A percentile compares a stretch with the other conserved stretches of the same genome.
Conservation (phyloP, 2,113 vertebrate species). For the Suncus etruscus region DNA sequence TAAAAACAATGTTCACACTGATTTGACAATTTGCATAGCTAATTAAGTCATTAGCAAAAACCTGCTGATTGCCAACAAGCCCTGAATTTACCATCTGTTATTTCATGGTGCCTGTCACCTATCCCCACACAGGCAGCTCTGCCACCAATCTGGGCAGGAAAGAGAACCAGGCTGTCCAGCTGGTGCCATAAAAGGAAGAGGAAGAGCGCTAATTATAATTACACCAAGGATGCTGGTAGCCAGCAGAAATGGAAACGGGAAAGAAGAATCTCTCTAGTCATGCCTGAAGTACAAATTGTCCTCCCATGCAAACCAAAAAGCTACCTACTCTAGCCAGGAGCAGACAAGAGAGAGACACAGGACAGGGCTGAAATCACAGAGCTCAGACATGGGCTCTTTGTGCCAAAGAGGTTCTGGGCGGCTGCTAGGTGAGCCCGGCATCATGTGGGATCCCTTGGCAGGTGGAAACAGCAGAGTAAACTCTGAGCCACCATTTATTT, state of each 20-base stretch:
- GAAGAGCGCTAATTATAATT: conserved; percentile 93
- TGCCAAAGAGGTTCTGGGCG: neutral
- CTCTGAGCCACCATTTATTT: neutral
- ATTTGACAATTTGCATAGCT: conserved; percentile 99
- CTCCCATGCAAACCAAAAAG: conserved; percentile 85
- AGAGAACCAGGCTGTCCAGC: conserved; percentile 92
- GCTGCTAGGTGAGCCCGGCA: neutral
- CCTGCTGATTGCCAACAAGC: conserved; percentile 98
- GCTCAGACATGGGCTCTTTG: conserved; percentile 55
- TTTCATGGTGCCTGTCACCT: conserved; percentile 95
- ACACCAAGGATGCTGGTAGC: conserved; percentile 90
- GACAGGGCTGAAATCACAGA: conserved; percentile 73
- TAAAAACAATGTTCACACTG: conserved; percentile 99
- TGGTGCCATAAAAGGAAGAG: conserved; percentile 91
- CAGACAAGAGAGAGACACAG: conserved; percentile 69
- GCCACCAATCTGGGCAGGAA: conserved; percentile 90
- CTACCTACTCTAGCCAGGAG: conserved; percentile 77
- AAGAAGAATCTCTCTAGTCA: conserved; percentile 85
- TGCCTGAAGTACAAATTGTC: conserved; percentile 85
- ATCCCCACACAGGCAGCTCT: conserved; percentile 89
- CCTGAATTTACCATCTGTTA: conserved; percentile 98
- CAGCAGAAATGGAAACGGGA: conserved; percentile 89
- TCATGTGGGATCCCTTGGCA: neutral
- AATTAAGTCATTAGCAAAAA: conserved; percentile 99
- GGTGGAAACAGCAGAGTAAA: neutral